phyloP scores from a whole-genome alignment of 2,888 invertebrate genomes.

The Coremacera marginata region DNA sequence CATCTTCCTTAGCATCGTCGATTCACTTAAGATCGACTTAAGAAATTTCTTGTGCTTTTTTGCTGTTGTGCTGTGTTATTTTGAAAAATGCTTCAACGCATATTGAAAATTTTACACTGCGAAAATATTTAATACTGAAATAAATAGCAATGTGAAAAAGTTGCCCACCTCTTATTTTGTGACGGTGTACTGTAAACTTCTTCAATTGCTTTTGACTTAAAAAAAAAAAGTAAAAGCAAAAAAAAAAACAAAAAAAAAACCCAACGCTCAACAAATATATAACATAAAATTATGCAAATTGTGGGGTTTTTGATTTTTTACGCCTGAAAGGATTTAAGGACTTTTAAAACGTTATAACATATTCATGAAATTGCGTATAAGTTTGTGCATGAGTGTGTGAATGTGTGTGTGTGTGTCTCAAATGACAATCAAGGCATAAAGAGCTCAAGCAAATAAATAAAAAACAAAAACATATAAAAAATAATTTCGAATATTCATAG shows the following conservation, averaged over 20 bases:
- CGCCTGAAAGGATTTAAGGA: conserved; percentile 32
- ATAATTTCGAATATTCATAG: conserved; percentile 35
- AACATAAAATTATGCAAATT: conserved; percentile 29
- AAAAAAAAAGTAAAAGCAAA: background rate
- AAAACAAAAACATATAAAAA: conserved; percentile 16
- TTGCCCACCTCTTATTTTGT: background rate
- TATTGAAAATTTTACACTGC: too few species aligned
- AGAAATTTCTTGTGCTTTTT: too few species aligned
- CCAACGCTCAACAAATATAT: background rate
- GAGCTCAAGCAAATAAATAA: background rate
- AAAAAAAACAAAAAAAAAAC: background rate
- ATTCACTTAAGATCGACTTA: too few species aligned
- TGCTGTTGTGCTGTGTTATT: too few species aligned
- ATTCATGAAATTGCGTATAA: conserved; percentile 5
- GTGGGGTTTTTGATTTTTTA: conserved; percentile 28
- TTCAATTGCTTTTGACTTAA: background rate
- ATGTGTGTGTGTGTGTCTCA: background rate
- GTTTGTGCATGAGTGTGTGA: background rate
- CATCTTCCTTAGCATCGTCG: too few species aligned
- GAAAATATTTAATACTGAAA: too few species aligned
- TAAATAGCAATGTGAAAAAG: too few species aligned
- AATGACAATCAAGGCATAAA: conserved; percentile 9
- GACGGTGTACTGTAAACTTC: background rate
- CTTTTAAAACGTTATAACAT: conserved; percentile 33
- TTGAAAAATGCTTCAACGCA: too few species aligned